Base-by-base conservation (phyloP, 2,888 invertebrate genomes). In the Drosophila ezoana region DNA sequence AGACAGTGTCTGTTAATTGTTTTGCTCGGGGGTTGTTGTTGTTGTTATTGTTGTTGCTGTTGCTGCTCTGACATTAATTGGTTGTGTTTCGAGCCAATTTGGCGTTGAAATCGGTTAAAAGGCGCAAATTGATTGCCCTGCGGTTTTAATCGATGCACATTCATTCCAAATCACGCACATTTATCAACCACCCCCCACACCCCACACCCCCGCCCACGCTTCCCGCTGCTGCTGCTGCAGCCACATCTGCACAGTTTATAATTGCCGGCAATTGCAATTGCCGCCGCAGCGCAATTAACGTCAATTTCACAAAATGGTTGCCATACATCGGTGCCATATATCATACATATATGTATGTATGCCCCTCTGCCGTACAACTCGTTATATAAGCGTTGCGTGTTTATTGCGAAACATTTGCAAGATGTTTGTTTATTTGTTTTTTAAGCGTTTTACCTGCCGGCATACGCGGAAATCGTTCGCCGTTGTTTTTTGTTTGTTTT, bases 111-210 rank as follows among this genome's bases (percentile, higher is more conserved):
- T 49, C 73, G 85, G 79, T 85, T 83, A 73, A 89, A 88, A 87
- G 79, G 88, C 88, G 90, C 79, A 86, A 89, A 89, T 89, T 90
- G 90, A 89, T 89, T 89, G 89, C 89, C 82, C 74, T 89, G 89
- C 84, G 89, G 89, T 88, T 90, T 90, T 89, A 90, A 89, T 89
- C 90, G 88, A 87, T 87, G 88, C 83, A 52, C 87, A 87, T 89
- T 89, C 90, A 89, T 90, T 89, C 81, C 83, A 83, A 85, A 89
- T 89, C 88, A 89, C 88, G 90, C 81, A 83, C 88, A 90, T 87
- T 89, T 83, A 89, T 89, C 86, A 80, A 84, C 87, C 87, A 20
- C 33, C 20, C 66, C 47, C 33, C 23, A 18, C 20, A 20, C 5
- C 23, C 5, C 87, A 14, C 43, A 23, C 66, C 47, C 32, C 43